Evolutionary conservation across 2,797 vertebrate species (phyloP).

Genomic region (Eremophila alpestris): DNA sequence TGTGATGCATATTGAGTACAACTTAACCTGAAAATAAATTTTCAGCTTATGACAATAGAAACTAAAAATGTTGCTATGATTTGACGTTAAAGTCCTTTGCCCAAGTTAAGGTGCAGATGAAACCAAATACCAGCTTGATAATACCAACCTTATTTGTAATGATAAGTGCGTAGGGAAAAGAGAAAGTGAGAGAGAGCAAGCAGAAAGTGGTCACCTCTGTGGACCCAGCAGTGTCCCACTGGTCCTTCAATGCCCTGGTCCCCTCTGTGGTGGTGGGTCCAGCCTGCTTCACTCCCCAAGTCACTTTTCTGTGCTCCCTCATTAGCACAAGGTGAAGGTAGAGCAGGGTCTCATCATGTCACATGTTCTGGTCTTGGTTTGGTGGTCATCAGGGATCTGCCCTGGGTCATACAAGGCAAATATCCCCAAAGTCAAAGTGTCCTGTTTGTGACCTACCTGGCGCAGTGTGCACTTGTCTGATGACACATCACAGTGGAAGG

Average conservation of each 20-base stretch:
- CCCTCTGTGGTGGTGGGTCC: background rate
- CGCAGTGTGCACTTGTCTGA: background rate
- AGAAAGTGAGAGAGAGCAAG: no score
- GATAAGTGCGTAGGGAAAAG: background rate
- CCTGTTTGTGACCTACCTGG: accelerated
- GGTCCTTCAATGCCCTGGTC: background rate
- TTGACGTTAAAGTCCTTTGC: background rate
- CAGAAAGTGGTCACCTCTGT: background rate
- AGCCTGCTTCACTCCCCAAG: accelerated
- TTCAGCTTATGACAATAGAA: background rate
- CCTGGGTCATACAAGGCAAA: background rate
- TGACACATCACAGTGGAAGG: accelerated
- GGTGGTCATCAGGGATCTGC: background rate
- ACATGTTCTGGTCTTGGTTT: background rate
- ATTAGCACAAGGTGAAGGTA: background rate
- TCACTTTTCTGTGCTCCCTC: accelerated
- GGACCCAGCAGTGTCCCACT: background rate
- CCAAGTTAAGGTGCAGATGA: background rate
- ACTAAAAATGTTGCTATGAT: background rate
- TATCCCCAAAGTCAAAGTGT: background rate
- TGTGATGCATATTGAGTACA: background rate
- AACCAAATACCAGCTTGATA: background rate
- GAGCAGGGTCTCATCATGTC: accelerated
- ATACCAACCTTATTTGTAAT: background rate
- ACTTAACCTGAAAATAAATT: background rate